Conservation (phyloP, 2,888 invertebrate species). For the Anthophora plumipes region DNA sequence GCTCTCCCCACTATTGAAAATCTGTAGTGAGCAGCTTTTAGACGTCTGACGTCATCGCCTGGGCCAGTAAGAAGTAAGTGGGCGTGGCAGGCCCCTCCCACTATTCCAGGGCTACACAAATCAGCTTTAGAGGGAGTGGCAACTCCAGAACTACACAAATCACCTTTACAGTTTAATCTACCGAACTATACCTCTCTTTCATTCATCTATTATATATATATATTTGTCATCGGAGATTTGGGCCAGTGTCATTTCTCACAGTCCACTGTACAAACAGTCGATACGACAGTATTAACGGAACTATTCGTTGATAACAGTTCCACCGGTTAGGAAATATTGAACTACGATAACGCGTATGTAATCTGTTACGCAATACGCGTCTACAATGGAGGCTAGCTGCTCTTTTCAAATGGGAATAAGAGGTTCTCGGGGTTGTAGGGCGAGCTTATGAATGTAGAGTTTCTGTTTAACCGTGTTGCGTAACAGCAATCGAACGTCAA, state of each 20-base stretch:
- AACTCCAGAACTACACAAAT: no score
- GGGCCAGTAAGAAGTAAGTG: no score
- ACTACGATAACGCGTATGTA: not conserved
- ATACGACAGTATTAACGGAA: conserved; percentile 56
- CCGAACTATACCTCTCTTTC: no score
- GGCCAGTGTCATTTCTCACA: not conserved
- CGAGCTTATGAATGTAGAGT: conserved; percentile 60
- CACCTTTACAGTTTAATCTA: no score
- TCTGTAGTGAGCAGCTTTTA: no score
- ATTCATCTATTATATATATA: conserved; percentile 11
- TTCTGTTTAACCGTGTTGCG: conserved; percentile 67
- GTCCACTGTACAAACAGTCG: conserved; percentile 43
- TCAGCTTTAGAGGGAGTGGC: no score
- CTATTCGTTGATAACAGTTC: no score
- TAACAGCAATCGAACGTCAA: conserved; percentile 69
- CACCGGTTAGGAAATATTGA: conserved; percentile 10
- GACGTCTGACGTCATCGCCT: no score
- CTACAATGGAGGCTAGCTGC: not conserved
- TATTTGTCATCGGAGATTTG: conserved; percentile 6
- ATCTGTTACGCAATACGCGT: conserved; percentile 30
- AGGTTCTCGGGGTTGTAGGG: conserved; percentile 1
- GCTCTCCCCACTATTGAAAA: no score
- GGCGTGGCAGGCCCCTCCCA: no score
- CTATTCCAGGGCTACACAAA: no score
- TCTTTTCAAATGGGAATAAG: conserved; percentile 6